Evolutionary conservation across 2,797 vertebrate genomes (phyloP), one percentile per base, ranked within the genome.

Genomic region (Squalus acanthias): DNA sequence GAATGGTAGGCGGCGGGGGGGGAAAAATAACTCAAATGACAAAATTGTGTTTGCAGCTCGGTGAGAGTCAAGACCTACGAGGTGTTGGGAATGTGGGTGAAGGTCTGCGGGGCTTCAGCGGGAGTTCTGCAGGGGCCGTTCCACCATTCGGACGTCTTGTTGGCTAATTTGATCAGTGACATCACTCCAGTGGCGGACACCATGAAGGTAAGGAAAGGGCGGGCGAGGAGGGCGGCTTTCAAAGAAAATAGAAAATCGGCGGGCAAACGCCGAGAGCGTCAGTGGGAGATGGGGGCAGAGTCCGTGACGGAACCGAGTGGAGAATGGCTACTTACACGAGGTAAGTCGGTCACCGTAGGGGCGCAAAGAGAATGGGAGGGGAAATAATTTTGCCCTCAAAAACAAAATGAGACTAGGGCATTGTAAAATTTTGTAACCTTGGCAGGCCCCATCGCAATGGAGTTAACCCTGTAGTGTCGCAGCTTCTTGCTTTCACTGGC

Each of bases 21-120:
- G 15, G 0, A n/a, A 9, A n/a, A 29, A 24, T 26, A 26, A 60
- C 53, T 60, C 13, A 60, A 26, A 6, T 0, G 10, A 1, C 26
- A 1, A 0, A 6, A 12, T 69, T n/a, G n/a, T 87, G 29, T 39
- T 88, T 67, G 15, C 96, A 99, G 99, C 96, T 97, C 98, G 0
- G 97, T 99, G 88, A 97, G 98, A n/a, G 98, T 98, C 1, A 97
- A 98, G 0, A 98, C 98, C 12, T 99, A 99, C 79, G 97, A 96
- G 8, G 97, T 98, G 17, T 96, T 99, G 96, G 98, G 99, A 88
- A 97, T 98, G 72, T 99, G 99, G 99, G 98, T 99, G 24, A 97
- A 98, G 96, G 98, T 98, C 26, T 98, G 97, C 0, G 99, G 99
- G 29, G 98, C 98, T 0, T 98, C 98, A 0, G 97, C 98, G 0